Evolutionary conservation across 1,140 invertebrate species (phyloP), one percentile per base, ranked within the genome.

Genomic region (Tetragnatha versicolor): DNA sequence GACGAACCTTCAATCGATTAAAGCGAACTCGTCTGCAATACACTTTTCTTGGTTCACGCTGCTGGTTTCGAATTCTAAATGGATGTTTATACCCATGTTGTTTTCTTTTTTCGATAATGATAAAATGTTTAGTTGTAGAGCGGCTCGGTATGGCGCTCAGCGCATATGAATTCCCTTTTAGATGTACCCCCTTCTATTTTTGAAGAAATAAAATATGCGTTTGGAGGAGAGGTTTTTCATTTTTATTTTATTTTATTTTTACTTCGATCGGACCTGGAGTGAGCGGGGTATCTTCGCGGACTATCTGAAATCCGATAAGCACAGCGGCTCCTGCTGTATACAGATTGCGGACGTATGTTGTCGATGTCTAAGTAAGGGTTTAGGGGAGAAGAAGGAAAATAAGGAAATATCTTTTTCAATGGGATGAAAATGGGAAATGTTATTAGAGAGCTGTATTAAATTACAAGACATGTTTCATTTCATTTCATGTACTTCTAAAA

Each of bases 51-150:
- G 35, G 31, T 58, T 55, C 31, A 58, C 22, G 55, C 29, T 6
- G 17, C 27, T n/a, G 29, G 29, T n/a, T 33, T 33, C 55, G 14
- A 5, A 27, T 58, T 33, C 29, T 58, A 58, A 58, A 58, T 58
- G 55, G 55, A 58, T 58, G 55, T 17, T 58, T 58, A 58, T 58
- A 58, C 55, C n/a, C n/a, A n/a, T n/a, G 55, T 33, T 27, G 31
- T 58, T 58, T 58, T n/a, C 55, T 33, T 58, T 58, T 58, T 58
- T 58, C 35, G 35, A 58, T 58, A 58, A 31, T 17, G 29, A 33
- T 31, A 58, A 7, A 58, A 58, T 33, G 14, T 17, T n/a, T 33
- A 33, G 55, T 31, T 14, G 14, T 33, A 58, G 55, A 14, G 20
- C 33, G 27, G 17, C 27, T 35, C 17, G 14, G 29, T 14, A 58